Percentiles rank a stretch among this genome's conserved stretches.
These are phyloP conservation scores for Agriotes lineatus DNA, from an alignment of 2,888 invertebrate genomes.

Conservation along the genomic window DNA sequence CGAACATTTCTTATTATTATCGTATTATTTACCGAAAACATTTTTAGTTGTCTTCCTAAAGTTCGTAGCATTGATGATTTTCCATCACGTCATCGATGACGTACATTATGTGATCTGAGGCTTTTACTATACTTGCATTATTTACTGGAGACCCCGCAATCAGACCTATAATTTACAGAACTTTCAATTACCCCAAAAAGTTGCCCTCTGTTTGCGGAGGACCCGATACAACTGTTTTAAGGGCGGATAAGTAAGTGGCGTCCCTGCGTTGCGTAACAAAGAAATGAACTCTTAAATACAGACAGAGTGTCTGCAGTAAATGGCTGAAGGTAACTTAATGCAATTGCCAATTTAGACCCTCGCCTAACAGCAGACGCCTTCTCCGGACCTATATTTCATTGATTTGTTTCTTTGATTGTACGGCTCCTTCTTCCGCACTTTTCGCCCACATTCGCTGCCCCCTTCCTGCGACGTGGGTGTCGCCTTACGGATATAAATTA, in stretches of 20 bases:
- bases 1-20: too few relatives aligned
- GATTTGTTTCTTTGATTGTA: constrained; percentile 39
- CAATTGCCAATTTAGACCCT: constrained; percentile 46
- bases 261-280: constrained; percentile 27
- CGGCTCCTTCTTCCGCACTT: constrained; percentile 10
- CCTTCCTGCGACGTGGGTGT: too few relatives aligned
- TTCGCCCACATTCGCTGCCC: neutral
- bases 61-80: too few relatives aligned
- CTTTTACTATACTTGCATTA: constrained; percentile 13
- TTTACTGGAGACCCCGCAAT: constrained; percentile 13
- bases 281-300: constrained; percentile 43
- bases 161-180: constrained; percentile 25
- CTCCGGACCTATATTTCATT: constrained; percentile 39
- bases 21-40: too few relatives aligned
- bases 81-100: neutral
- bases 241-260: constrained; percentile 18
- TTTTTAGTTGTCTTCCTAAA: too few relatives aligned
- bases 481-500: neutral
- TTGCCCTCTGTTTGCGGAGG: constrained; percentile 1
- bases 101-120: too few relatives aligned
- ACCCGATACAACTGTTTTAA: neutral
- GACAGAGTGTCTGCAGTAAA: constrained; percentile 44
- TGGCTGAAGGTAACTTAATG: constrained; percentile 44
- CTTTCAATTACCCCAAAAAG: constrained; percentile 22
- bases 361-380: constrained; percentile 34